These are phyloP conservation scores for Eupithecia vulgata DNA, from an alignment of 2,888 invertebrate species.

Conservation along the genomic window DNA sequence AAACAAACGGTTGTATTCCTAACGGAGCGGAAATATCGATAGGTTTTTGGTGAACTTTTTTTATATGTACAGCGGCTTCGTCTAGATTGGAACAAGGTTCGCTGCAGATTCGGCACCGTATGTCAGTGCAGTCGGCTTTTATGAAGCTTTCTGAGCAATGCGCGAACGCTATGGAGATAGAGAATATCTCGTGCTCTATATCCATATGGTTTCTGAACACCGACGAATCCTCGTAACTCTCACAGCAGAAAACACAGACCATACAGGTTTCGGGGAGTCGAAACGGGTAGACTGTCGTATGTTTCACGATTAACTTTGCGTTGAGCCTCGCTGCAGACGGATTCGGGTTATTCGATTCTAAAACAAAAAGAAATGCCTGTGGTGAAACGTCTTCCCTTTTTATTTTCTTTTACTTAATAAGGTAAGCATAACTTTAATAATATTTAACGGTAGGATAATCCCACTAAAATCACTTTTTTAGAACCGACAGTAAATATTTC, in stretches of 20 bases:
- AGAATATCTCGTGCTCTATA: slow-evolving; percentile 66
- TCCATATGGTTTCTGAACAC: slow-evolving; percentile 71
- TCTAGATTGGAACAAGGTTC: slow-evolving; percentile 41
- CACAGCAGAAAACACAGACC: slow-evolving; percentile 77
- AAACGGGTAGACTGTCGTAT: slow-evolving; percentile 78
- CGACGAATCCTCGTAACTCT: slow-evolving; percentile 64
- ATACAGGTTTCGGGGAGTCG: slow-evolving; percentile 71
- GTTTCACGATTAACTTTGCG: slow-evolving; percentile 75
- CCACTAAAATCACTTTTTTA: slow-evolving; percentile 36
- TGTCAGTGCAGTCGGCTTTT: slow-evolving; percentile 54
- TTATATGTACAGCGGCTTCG: slow-evolving; percentile 47
- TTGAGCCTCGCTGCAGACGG: slow-evolving; percentile 67
- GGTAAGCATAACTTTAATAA: slow-evolving; percentile 2
- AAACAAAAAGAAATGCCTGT: slow-evolving; percentile 77
- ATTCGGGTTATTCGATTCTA: slow-evolving; percentile 70
- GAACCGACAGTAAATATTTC: slow-evolving; percentile 61
- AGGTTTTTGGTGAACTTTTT: slow-evolving; percentile 33
- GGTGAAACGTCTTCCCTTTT: slow-evolving; percentile 21
- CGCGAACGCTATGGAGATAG: slow-evolving; percentile 64
- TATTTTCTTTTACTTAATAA: slow-evolving; percentile 43
- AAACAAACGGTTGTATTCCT: slow-evolving; percentile 49
- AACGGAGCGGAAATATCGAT: slow-evolving; percentile 39
- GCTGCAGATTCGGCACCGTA: slow-evolving; percentile 51
- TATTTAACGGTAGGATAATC: not conserved
- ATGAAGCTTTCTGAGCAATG: slow-evolving; percentile 50